phyloP scores from a whole-genome alignment of 1,140 invertebrate species.

The Papilio polytes region DNA sequence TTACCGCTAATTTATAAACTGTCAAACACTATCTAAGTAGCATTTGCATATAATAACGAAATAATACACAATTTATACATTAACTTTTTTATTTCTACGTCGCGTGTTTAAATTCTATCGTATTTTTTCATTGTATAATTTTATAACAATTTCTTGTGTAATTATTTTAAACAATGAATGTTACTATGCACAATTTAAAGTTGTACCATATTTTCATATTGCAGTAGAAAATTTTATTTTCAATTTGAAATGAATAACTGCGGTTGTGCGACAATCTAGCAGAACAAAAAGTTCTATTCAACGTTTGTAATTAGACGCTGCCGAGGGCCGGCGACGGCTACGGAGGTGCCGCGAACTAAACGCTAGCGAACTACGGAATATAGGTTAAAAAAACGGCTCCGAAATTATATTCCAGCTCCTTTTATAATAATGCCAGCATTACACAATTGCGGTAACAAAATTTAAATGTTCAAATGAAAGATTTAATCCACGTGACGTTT shows the following conservation, averaged over 20 bases:
- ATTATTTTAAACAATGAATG: constrained; percentile 35
- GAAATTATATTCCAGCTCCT: constrained; percentile 39
- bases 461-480: constrained; percentile 31
- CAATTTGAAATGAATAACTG: constrained; percentile 75
- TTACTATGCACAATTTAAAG: constrained; percentile 30
- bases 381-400: constrained; percentile 30
- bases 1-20: constrained; percentile 19
- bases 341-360: constrained; percentile 28
- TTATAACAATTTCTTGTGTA: not conserved
- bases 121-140: constrained; percentile 8
- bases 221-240: constrained; percentile 71
- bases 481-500: constrained; percentile 25
- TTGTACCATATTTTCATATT: constrained; percentile 42
- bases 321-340: constrained; percentile 41
- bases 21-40: constrained; percentile 40
- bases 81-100: not conserved
- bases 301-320: constrained; percentile 76
- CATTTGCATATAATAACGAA: constrained; percentile 35
- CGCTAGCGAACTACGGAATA: constrained; percentile 27
- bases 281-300: constrained; percentile 74
- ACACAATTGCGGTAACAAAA: constrained; percentile 33
- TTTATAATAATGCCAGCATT: constrained; percentile 17
- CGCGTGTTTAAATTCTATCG: constrained; percentile 17
- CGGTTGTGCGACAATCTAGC: constrained; percentile 71
- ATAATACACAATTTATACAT: not conserved